These are phyloP conservation scores for Acanthornis magna DNA, from an alignment of 2,797 vertebrate genomes.

Conservation along the genomic window DNA sequence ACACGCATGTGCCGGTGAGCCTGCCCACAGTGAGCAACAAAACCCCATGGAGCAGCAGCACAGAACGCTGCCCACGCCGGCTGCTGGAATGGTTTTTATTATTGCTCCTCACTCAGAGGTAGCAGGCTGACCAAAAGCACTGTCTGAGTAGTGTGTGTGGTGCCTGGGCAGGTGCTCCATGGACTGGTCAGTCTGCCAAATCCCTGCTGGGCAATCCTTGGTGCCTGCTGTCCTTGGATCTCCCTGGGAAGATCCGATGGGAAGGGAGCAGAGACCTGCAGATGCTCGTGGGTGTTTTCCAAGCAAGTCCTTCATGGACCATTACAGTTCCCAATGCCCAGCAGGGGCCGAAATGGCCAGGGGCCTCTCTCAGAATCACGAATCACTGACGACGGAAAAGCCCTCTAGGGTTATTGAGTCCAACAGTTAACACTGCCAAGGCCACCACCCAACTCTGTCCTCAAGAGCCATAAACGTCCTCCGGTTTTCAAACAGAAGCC, in stretches of 20 bases:
- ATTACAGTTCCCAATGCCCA: fast-evolving
- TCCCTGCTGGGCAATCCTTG: background rate
- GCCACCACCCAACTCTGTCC: background rate
- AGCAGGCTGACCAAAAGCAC: background rate
- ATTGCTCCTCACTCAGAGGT: background rate
- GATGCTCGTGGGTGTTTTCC: background rate
- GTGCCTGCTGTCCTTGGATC: background rate
- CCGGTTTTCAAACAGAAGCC: background rate
- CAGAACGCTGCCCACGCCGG: background rate
- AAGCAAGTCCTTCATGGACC: background rate
- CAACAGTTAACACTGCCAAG: background rate
- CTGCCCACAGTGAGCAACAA: conserved; percentile 1
- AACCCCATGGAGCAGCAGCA: background rate
- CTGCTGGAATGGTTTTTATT: background rate
- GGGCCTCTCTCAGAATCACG: background rate
- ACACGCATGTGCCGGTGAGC: background rate
- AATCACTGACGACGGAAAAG: background rate
- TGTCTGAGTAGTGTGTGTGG: fast-evolving
- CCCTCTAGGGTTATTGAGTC: background rate
- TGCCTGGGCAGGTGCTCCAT: fast-evolving
- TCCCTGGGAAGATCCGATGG: background rate
- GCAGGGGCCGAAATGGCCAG: background rate
- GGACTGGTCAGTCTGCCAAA: no score
- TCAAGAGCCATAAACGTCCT: background rate
- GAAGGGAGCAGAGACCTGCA: background rate